Evolutionary conservation across 1,140 invertebrate species (phyloP), one percentile per base, ranked within the genome.

Genomic region (Drosophila nigrodunni): DNA sequence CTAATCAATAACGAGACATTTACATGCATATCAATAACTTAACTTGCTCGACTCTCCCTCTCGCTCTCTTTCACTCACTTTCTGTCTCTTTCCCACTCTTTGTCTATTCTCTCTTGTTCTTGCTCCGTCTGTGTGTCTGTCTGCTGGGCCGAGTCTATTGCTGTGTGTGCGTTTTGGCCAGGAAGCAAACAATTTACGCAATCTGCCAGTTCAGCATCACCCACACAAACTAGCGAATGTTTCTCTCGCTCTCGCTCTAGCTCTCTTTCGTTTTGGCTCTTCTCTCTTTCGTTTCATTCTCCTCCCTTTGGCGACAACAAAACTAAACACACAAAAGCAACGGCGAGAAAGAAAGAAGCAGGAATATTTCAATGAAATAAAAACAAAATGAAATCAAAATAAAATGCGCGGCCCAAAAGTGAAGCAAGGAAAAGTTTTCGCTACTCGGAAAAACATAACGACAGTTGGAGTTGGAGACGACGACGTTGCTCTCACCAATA

Each of bases 111-210:
- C 49, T 67, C 30, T 47, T 44, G 49, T 8, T 30, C 18, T 47
- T 47, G 21, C 8, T 34, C 15, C 18, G 9, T 44, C n/a, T 50
- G 18, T 49, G 37, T 62, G 44, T 41, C 43, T 15, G 34, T 43
- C 11, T 54, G n/a, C 50, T 46, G 21, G 30, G 44, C 10, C 71
- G 76, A 58, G 66, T 66, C 72, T 67, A 61, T 62, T 39, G 35
- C 50, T 64, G 65, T 50, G 68, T 55, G 58, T 79, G 61, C 70
- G 47, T 62, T 68, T 60, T 41, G 78, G 82, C 61, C 80, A 82
- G 83, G 83, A 89, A 81, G 80, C 74, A 85, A 80, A 74, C 85
- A 85, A 89, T 88, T 89, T 88, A 82, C 80, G 74, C 83, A 88
- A 87, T 88, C 77, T 85, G 83, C 80, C 70, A 78, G 55, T 71